Evolutionary conservation across 1,140 invertebrate species (phyloP), one percentile per base, ranked within the genome.

Genomic region (Cydia splendana): DNA sequence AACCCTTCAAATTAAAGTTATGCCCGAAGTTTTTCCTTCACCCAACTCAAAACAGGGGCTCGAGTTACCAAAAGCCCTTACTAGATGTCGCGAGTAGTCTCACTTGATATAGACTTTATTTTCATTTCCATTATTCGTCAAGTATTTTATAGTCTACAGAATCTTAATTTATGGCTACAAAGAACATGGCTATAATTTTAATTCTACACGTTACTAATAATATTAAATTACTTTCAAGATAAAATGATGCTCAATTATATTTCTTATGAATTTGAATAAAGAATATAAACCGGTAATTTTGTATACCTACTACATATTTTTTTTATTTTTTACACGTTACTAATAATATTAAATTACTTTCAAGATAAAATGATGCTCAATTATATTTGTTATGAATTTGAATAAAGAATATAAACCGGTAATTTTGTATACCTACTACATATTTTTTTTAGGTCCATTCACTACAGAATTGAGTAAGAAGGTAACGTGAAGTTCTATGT

Each of bases 161-260:
- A 69, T 69, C n/a, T 71, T 42, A 71, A 34, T 24, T 42, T 71
- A 71, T 71, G 67, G 67, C 67, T 71, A 71, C 67, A 71, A 69
- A 71, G 67, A 71, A 71, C 67, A 71, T 71, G 67, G 67, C 67
- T 71, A 71, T 71, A 71, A 71, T 71, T 42, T 71, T 71, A 42
- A 7, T 2, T 28, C 65, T 69, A 69, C 15, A n/a, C 28, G 28
- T 34, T 67, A 67, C 5, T 34, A 4, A 67, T 30, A 20, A 28
- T 65, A 24, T 65, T 65, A 12, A 30, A 48, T 48, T 48, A 42
- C 38, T 42, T 42, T 10, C 38, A 48, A 48, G 45, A 48, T 48
- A 12, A 48, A 48, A 15, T 15, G 10, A 15, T 10, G 12, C 34
- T 34, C 13, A 13, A 48, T 15, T 48, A 13, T 48, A 10, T 48